These are phyloP conservation scores for Naso thynnoides DNA, from an alignment of 2,797 vertebrate genomes.

Conservation along the genomic window DNA sequence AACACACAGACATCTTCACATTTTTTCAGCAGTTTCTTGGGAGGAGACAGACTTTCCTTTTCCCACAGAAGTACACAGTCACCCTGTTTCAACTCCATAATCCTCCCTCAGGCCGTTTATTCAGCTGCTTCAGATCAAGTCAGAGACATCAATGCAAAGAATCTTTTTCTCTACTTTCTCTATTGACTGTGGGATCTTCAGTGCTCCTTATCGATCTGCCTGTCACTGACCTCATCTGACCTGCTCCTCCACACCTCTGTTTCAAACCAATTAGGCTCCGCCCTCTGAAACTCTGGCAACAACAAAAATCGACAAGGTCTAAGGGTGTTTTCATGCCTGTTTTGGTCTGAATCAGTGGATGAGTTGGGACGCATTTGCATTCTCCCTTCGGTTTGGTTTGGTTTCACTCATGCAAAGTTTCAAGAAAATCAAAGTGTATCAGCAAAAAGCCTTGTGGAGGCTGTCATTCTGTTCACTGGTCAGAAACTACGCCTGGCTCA, in stretches of 20 bases:
- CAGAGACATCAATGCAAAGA: conserved; percentile 57
- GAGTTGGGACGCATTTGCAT: no score
- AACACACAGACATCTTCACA: no score
- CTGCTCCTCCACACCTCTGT: conserved; percentile 40
- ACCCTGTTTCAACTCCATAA: conserved; percentile 46
- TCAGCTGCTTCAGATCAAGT: conserved; percentile 33
- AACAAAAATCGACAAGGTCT: no score
- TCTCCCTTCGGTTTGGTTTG: no score
- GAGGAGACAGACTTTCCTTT: conserved; percentile 30
- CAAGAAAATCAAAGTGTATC: no score
- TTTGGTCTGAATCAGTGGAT: no score
- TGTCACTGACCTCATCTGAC: conserved; percentile 51
- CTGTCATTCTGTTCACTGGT: no score
- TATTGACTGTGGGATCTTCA: conserved; percentile 65
- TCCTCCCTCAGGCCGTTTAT: conserved; percentile 40
- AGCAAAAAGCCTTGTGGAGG: no score
- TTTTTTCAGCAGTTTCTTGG: conserved; percentile 17
- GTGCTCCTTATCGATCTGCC: conserved; percentile 61
- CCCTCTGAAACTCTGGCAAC: conserved; percentile 12
- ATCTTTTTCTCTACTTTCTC: conserved; percentile 33
- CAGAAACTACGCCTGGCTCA: no score
- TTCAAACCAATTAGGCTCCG: conserved; percentile 47
- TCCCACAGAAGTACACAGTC: conserved; percentile 53
- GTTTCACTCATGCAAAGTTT: no score
- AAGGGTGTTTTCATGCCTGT: no score